Base-by-base conservation (phyloP, 2,797 vertebrate species). In the Aplochiton taeniatus region DNA sequence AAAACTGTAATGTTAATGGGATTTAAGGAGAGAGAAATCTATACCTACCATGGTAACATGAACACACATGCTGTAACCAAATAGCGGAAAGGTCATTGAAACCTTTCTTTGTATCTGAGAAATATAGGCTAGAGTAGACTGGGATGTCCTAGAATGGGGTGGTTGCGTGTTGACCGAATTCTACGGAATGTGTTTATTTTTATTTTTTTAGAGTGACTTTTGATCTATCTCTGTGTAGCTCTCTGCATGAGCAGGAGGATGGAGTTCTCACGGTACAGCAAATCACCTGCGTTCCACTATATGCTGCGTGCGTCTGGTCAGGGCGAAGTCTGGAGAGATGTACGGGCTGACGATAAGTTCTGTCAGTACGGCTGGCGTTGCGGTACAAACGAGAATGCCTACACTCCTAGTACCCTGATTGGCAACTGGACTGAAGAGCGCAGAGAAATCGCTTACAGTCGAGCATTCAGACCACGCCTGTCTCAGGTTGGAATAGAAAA, bases 341-440 rank as follows among this genome's bases (percentile, higher is more conserved):
- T 31, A 0, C 67, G 44, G 1, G 61, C 76, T 7, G 73, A 77
- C 4, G 51, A 58, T 8, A 81, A 83, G 51, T 74, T 85, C 11
- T 8, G 16, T 4, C 66, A 78, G 61, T 75, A 72, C 6, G 79
- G 83, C n/a, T 85, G 81, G 80, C 63, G 80, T 17, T 73, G 78
- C 48, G 47, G 67, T n/a, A 83, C 73, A 1, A 75, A 54, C 8
- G 83, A 83, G 58, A 70, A 83, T 46, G 54, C 54, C 8, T 85
- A 74, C 51, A 72, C 73, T 17, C 31, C 52, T 8, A 11, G 31
- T 11, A 85, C 80, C 5, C 68, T 85, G 13, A 73, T 72, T 7
- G 81, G 79, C 54, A 83, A 83, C 76, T 83, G 83, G 79, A 65
- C 9, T 0, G 81, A 85, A 58, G 51, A 74, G 58, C 77, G 77